Conservation (phyloP, 2,797 vertebrate species). For the Neosilurus hyrtlii region DNA sequence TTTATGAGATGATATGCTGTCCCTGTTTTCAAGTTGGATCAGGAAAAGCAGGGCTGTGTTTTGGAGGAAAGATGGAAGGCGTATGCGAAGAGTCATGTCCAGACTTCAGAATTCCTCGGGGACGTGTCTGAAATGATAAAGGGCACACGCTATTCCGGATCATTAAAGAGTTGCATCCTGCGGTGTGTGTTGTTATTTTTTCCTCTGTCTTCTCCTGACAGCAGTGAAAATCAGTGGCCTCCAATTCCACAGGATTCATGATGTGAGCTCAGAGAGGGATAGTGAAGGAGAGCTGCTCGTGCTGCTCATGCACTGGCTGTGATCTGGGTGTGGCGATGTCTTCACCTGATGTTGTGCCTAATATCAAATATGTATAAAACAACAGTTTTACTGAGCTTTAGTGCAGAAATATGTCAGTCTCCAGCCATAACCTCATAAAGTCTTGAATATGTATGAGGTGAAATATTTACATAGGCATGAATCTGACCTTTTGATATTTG, state of each 20-base stretch:
- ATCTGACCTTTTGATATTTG: constrained; percentile 47
- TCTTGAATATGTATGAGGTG: constrained; percentile 36
- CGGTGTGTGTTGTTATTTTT: neutral
- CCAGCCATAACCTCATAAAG: constrained; percentile 15
- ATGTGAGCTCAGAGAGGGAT: no score
- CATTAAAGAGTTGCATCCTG: neutral
- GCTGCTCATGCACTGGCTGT: no score
- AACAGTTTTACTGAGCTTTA: constrained; percentile 31
- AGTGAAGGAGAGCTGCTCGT: neutral
- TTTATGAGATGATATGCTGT: no score
- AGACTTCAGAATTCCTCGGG: neutral
- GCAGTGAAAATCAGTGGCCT: no score
- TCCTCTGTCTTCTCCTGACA: no score
- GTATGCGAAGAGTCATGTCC: neutral
- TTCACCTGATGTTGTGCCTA: neutral
- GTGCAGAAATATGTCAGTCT: constrained; percentile 28
- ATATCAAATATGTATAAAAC: neutral
- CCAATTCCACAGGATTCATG: no score
- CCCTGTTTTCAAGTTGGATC: neutral
- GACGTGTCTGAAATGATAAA: neutral
- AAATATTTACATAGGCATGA: constrained; percentile 35
- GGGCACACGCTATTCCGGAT: neutral
- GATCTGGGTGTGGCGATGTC: neutral
- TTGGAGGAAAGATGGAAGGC: neutral
- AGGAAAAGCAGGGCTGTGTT: neutral